phyloP scores from a whole-genome alignment of 2,888 invertebrate genomes.

The Leptinotarsa tumamoca region DNA sequence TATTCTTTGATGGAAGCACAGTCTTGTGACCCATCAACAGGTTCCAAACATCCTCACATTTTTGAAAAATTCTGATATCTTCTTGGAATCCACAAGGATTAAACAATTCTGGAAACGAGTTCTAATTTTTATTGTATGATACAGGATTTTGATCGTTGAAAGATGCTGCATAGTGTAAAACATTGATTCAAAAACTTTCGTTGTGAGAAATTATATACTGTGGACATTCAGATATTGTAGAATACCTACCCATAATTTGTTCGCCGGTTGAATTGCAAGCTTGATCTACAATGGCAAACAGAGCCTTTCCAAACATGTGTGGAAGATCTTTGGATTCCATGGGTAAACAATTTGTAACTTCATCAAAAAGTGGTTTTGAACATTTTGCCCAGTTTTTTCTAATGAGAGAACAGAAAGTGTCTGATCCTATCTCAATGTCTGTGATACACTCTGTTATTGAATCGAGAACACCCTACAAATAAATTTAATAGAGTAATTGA shows the following conservation, averaged over 20 bases:
- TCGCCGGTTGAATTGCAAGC: slow-evolving; percentile 45
- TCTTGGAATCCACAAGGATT: slow-evolving; percentile 41
- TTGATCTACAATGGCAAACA: slow-evolving; percentile 39
- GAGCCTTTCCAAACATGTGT: slow-evolving; percentile 31
- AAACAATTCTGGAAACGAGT: slow-evolving; percentile 38
- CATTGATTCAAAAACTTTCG: too few species aligned
- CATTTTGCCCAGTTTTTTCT: slow-evolving; percentile 41
- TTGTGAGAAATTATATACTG: too few species aligned
- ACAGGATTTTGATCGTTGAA: too few species aligned
- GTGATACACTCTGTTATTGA: slow-evolving; percentile 32
- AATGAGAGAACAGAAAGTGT: slow-evolving; percentile 42
- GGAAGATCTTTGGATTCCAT: slow-evolving; percentile 43
- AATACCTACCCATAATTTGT: slow-evolving; percentile 43
- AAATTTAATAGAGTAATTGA: background rate
- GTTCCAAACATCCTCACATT: slow-evolving; percentile 33
- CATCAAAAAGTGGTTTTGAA: slow-evolving; percentile 36
- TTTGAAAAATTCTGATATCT: slow-evolving; percentile 27
- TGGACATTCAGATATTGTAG: too few species aligned
- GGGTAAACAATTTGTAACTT: slow-evolving; percentile 37
- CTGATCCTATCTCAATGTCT: slow-evolving; percentile 39
- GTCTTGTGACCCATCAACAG: slow-evolving; percentile 30
- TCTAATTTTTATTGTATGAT: too few species aligned
- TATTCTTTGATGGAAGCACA: slow-evolving; percentile 39
- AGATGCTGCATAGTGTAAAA: background rate
- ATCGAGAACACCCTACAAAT: slow-evolving; percentile 24